These are phyloP conservation scores for Eurosta solidaginis DNA, from an alignment of 1,140 invertebrate species.

Conservation along the genomic window DNA sequence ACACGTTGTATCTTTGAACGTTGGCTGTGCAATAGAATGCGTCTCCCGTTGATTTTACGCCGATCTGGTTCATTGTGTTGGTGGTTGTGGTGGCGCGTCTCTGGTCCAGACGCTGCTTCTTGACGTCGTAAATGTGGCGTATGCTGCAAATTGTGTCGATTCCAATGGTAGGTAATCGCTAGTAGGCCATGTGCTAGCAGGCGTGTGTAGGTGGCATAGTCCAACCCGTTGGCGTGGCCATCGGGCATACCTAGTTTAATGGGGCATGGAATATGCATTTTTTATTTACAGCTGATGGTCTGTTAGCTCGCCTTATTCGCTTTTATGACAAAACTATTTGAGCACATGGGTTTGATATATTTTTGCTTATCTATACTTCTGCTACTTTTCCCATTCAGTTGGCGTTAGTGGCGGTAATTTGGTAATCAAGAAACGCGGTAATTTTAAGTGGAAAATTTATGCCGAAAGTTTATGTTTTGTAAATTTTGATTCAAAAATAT, in stretches of 20 bases:
- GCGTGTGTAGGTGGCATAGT: background rate
- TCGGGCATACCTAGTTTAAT: background rate
- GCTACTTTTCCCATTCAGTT: background rate
- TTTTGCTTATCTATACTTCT: background rate
- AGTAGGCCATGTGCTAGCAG: background rate
- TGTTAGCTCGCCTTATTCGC: no score
- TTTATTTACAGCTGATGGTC: background rate
- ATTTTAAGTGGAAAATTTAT: background rate
- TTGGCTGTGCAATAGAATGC: background rate
- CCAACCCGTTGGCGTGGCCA: background rate
- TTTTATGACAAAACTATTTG: background rate
- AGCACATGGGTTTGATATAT: background rate
- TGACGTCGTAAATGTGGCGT: background rate
- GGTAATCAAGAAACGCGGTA: background rate
- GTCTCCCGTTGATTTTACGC: background rate
- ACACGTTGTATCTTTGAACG: background rate
- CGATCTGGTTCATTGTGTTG: background rate
- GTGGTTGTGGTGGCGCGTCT: slow-evolving; percentile 2
- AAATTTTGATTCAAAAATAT: background rate
- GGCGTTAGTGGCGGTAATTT: background rate
- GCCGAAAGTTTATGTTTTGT: background rate
- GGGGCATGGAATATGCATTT: slow-evolving; percentile 26
- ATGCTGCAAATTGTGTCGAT: background rate
- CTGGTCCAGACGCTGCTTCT: background rate
- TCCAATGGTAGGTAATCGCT: slow-evolving; percentile 4